Conservation (phyloP, 2,888 invertebrate genomes). For the Nomada fucata region DNA sequence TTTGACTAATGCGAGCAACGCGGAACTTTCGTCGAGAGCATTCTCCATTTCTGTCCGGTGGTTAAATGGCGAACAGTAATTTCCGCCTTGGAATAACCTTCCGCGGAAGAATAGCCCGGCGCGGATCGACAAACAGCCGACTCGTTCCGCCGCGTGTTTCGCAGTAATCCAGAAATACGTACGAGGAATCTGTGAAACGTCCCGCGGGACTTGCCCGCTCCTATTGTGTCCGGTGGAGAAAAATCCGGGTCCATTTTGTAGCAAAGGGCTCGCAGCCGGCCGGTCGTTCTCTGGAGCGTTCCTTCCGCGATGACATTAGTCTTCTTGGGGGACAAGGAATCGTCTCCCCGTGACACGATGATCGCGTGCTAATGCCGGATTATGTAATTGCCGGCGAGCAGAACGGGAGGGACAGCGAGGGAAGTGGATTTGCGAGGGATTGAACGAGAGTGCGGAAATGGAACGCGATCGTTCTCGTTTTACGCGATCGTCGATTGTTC, state of each 20-base stretch:
- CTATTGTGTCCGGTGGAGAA: conserved; percentile 7
- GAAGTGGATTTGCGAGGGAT: background rate
- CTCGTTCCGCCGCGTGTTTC: conserved; percentile 31
- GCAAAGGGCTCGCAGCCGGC: background rate
- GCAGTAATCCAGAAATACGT: conserved; percentile 53
- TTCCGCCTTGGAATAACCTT: conserved; percentile 22
- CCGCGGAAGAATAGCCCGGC: conserved; percentile 51
- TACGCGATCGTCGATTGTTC: too few relatives aligned
- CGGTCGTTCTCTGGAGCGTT: too few relatives aligned
- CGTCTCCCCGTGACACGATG: background rate
- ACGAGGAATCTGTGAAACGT: conserved; percentile 66
- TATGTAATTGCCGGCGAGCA: background rate
- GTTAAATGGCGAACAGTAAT: conserved; percentile 9
- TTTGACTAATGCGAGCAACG: background rate
- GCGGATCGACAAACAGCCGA: conserved; percentile 50
- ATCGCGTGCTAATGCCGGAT: conserved; percentile 14
- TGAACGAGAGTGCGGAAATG: background rate
- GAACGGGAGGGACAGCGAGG: background rate
- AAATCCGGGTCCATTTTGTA: conserved; percentile 27
- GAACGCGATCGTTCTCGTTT: background rate
- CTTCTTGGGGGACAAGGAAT: background rate
- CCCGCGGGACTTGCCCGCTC: conserved; percentile 28
- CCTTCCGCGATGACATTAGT: too few relatives aligned
- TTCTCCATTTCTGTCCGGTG: background rate
- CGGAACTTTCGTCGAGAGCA: too few relatives aligned